Percentiles rank a stretch among this genome's conserved stretches.
Evolutionary conservation across 2,888 invertebrate genomes (phyloP).

Genomic region (Caenorhabditis parvicauda): DNA sequence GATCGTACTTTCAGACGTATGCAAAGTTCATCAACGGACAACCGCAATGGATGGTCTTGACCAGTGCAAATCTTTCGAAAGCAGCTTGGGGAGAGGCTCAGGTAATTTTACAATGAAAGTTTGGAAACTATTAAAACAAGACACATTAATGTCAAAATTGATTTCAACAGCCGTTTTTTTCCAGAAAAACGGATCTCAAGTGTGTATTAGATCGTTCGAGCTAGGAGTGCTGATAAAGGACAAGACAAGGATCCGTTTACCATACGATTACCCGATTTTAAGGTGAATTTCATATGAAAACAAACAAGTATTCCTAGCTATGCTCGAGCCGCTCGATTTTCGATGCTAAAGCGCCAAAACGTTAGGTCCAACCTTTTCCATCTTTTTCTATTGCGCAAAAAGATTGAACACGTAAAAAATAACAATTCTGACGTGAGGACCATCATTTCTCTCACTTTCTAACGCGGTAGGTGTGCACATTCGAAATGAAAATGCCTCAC

Average conservation of each 20-base stretch:
- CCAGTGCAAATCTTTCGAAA: constrained; percentile 89
- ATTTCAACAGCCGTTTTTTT: constrained; percentile 3
- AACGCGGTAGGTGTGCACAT: too few relatives aligned
- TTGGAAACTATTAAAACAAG: constrained; percentile 1
- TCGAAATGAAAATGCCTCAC: too few relatives aligned
- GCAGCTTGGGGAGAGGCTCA: constrained; percentile 85
- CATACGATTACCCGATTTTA: constrained; percentile 51
- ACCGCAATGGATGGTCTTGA: constrained; percentile 63
- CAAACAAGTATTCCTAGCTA: constrained; percentile 10
- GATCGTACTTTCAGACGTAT: constrained; percentile 31
- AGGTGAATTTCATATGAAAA: constrained; percentile 35
- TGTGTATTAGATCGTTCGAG: constrained; percentile 48
- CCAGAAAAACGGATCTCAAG: constrained; percentile 24
- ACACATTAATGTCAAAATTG: background rate
- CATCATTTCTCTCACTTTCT: too few relatives aligned
- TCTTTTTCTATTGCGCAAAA: too few relatives aligned
- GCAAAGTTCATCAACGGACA: constrained; percentile 25
- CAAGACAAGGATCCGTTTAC: constrained; percentile 28
- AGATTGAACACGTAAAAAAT: background rate
- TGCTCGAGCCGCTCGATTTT: too few relatives aligned
- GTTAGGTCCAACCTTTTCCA: too few relatives aligned
- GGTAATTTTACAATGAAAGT: constrained; percentile 57
- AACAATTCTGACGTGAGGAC: background rate
- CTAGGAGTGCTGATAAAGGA: constrained; percentile 52
- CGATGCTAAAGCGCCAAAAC: too few relatives aligned